A percentile compares a stretch with the other conserved stretches of the same genome.
Conservation (phyloP, 2,113 vertebrate genomes). For the Cricetomys ansorgei region DNA sequence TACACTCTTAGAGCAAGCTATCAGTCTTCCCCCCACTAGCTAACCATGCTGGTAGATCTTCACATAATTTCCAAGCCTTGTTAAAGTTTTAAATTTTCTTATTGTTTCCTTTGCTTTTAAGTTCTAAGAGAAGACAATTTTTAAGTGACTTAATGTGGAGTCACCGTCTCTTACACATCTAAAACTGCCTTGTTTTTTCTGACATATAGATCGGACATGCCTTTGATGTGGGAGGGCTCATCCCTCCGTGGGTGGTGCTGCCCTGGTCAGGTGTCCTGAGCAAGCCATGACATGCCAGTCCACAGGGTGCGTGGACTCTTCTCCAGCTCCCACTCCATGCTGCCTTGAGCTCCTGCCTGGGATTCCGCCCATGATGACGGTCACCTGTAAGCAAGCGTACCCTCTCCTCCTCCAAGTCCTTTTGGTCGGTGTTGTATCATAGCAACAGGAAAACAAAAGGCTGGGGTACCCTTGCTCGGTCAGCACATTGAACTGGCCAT, state of each 20-base stretch:
- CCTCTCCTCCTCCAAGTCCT: no score
- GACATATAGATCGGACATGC: background rate
- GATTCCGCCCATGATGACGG: background rate
- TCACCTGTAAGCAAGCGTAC: background rate
- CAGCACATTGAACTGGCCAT: background rate
- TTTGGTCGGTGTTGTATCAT: no score
- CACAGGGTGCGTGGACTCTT: background rate
- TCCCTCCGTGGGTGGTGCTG: no score
- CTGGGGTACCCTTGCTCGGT: background rate
- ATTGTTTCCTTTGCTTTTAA: conserved; percentile 30
- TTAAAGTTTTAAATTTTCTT: conserved; percentile 24
- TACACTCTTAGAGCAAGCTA: background rate
- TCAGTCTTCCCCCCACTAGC: background rate
- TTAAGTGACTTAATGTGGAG: background rate
- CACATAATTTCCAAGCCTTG: background rate
- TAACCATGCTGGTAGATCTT: background rate
- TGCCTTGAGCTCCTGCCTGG: background rate
- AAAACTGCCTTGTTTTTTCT: conserved; percentile 1
- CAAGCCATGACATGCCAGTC: background rate
- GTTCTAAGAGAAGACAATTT: background rate
- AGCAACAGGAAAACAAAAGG: background rate
- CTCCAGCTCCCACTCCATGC: background rate
- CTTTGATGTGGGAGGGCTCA: background rate
- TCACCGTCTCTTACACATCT: background rate
- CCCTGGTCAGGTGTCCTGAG: background rate